Evolutionary conservation across 2,797 vertebrate genomes (phyloP), one percentile per base, ranked within the genome.

Genomic region (Chelon auratus): DNA sequence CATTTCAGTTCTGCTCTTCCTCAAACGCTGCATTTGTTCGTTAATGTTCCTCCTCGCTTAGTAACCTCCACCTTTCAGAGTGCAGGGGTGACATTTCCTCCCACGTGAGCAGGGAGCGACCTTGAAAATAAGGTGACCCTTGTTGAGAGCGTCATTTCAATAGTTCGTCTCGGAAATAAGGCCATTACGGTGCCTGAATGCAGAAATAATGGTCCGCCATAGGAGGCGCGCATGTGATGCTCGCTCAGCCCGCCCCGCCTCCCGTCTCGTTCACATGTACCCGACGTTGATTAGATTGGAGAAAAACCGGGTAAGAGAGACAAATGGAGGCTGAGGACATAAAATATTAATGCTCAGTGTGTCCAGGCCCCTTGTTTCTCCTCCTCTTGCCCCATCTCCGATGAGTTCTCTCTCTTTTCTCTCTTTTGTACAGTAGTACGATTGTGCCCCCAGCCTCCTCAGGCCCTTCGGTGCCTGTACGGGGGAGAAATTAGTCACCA

Each of bases 301-400:
- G 75, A 60, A 85, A 89, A 86, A 82, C 10, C 26, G 67, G 50
- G 54, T 65, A 68, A 73, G 64, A 75, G 64, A 81, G 80, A 86
- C 74, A 85, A 90, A 90, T 85, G 79, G 67, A 84, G 81, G 72
- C 70, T 33, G 43, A 62, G 40, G 33, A 52, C 53, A 61, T 90
- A 26, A 87, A 90, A 85, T 90, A 91, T 90, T 80, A 77, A 91
- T 88, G 68, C 75, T 71, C 73, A 76, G 75, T 80, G 72, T 88
- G 87, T 87, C 62, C 78, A 53, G 62, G 22, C 62, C 68, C 52
- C 30, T 59, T 2, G 9, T 60, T 81, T 71, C 59, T 73, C 62
- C 58, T 63, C 42, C 68, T 36, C 14, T 22, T 14, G 58, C 30
- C 43, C 42, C 67, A 42, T 79, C 54, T 67, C 72, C 50, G 30